These are phyloP conservation scores for Protosalanx chinensis DNA, from an alignment of 2,797 vertebrate species.

Conservation along the genomic window DNA sequence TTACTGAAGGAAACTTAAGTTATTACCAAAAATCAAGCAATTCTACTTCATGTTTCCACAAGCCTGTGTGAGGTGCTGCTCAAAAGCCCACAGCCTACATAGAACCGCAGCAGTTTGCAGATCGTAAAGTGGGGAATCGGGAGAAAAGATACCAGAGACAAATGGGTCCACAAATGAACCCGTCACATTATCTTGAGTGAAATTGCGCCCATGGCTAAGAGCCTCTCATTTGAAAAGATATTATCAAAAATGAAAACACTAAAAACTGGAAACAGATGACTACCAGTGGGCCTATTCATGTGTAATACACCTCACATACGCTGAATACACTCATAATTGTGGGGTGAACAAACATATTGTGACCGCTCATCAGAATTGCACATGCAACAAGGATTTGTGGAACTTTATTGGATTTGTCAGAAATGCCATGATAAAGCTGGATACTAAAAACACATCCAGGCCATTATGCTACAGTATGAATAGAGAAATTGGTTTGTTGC, in stretches of 20 bases:
- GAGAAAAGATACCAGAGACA: conserved; percentile 33
- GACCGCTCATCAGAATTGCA: conserved; percentile 27
- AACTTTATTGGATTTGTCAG: conserved; percentile 39
- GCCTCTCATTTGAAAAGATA: conserved; percentile 17
- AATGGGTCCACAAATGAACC: conserved; percentile 52
- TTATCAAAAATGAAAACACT: not conserved
- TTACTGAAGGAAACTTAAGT: no score
- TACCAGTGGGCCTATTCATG: not conserved
- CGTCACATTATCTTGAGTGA: conserved; percentile 47
- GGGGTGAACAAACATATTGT: not conserved
- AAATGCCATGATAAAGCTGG: conserved; percentile 46
- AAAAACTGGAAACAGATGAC: not conserved
- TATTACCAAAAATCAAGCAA: not conserved
- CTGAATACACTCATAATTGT: not conserved
- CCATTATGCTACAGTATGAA: conserved; percentile 46
- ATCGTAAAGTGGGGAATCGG: conserved; percentile 33
- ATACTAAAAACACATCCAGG: conserved; percentile 23
- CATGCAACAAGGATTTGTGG: conserved; percentile 24
- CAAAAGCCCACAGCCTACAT: not conserved
- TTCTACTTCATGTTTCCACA: not conserved
- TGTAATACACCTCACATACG: not conserved
- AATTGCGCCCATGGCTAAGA: conserved; percentile 31
- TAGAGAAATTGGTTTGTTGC: conserved; percentile 53
- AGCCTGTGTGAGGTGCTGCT: conserved; percentile 18
- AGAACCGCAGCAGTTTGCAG: not conserved